phyloP scores from a whole-genome alignment of 2,113 vertebrate species.

The Pithys albifrons region DNA sequence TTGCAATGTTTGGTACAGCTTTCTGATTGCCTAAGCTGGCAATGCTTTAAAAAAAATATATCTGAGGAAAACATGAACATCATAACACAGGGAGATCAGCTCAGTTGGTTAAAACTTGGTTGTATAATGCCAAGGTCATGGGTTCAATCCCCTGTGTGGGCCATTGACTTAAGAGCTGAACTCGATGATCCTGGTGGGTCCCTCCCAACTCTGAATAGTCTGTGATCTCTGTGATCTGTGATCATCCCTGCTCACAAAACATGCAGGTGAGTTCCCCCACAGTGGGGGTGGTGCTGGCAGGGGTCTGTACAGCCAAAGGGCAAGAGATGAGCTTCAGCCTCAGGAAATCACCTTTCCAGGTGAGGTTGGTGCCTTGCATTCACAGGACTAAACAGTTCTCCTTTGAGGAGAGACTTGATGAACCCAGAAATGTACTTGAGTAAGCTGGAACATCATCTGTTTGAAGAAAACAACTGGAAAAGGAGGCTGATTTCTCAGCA shows the following conservation, averaged over 20 bases:
- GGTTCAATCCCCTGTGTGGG: too few relatives aligned
- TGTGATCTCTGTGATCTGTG: too few relatives aligned
- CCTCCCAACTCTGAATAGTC: too few relatives aligned
- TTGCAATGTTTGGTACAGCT: not conserved
- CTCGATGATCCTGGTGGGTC: too few relatives aligned
- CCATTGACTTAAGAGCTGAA: too few relatives aligned
- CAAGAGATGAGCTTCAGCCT: not conserved
- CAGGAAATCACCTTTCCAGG: not conserved
- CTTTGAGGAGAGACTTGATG: rapidly evolving
- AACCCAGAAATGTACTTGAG: not conserved
- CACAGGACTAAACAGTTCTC: not conserved
- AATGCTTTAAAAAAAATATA: not conserved
- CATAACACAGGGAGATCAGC: too few relatives aligned
- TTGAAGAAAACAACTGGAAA: not conserved
- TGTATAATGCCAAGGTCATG: too few relatives aligned
- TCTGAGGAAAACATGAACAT: not conserved
- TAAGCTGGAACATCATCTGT: not conserved
- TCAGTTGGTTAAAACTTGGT: too few relatives aligned
- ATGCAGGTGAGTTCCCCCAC: not conserved
- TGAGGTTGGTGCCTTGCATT: not conserved
- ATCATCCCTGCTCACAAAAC: not conserved
- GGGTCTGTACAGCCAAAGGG: not conserved
- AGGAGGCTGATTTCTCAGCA: not conserved
- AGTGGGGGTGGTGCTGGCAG: not conserved
- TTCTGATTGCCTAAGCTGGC: not conserved